Evolutionary conservation across 2,888 invertebrate species (phyloP).

Genomic region (Spodoptera exigua): DNA sequence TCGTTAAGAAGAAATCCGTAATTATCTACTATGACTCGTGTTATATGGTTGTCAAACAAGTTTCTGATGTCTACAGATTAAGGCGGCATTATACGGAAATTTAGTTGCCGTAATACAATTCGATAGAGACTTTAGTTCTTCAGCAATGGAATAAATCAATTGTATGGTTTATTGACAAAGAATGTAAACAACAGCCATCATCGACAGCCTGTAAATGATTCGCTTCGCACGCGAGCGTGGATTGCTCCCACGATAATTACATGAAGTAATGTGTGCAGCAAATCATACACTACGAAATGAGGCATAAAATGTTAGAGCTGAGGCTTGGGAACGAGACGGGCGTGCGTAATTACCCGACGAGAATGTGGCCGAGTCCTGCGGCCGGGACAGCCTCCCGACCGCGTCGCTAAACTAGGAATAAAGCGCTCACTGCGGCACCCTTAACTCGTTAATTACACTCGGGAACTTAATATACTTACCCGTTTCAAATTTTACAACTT

Average conservation of each 20-base stretch:
- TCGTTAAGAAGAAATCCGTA: neutral
- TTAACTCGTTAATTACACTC: conserved; percentile 84
- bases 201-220: conserved; percentile 68
- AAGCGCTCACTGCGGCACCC: conserved; percentile 79
- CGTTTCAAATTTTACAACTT: conserved; percentile 67
- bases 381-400: conserved; percentile 75
- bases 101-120: conserved; percentile 2
- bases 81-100: conserved; percentile 2
- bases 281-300: conserved; percentile 86
- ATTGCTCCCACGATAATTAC: conserved; percentile 85
- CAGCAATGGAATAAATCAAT: conserved; percentile 15
- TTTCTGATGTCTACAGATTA: neutral
- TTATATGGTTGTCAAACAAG: conserved; percentile 3
- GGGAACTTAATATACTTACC: conserved; percentile 76
- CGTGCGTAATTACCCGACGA: conserved; percentile 86
- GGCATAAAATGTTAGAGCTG: conserved; percentile 85
- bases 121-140: conserved; percentile 7
- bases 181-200: conserved; percentile 67
- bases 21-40: neutral
- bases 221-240: conserved; percentile 73
- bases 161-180: conserved; percentile 34
- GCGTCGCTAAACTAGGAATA: conserved; percentile 81
- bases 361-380: conserved; percentile 85
- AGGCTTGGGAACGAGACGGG: conserved; percentile 83
- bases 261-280: conserved; percentile 82